Conservation (phyloP, 2,113 vertebrate genomes). For the Colinus virginianus region DNA sequence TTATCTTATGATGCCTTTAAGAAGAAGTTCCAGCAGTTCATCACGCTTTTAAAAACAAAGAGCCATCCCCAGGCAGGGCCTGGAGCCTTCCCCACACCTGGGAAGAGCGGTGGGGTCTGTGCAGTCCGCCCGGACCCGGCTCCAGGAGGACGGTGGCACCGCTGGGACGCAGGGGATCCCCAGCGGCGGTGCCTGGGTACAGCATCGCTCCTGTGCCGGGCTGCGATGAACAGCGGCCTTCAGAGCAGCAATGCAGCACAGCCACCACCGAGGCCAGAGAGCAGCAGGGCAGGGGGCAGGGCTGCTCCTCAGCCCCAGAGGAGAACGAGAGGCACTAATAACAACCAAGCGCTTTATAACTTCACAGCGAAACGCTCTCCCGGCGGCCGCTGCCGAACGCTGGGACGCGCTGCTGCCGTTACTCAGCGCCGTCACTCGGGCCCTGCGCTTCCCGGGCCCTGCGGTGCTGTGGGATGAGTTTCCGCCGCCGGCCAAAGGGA, state of each 20-base stretch:
- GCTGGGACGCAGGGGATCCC: not conserved
- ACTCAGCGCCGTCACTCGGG: not conserved
- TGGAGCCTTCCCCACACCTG: not conserved
- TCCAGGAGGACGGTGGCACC: rapidly evolving
- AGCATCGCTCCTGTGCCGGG: not conserved
- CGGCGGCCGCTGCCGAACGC: not conserved
- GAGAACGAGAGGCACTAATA: not conserved
- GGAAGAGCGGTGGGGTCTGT: rapidly evolving
- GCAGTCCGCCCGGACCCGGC: not conserved
- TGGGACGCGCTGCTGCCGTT: not conserved
- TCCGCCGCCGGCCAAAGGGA: not conserved
- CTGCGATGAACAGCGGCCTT: not conserved
- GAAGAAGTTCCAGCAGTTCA: not conserved
- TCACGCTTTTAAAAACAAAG: not conserved
- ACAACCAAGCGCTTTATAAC: not conserved
- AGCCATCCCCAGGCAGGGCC: not conserved
- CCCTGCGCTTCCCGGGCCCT: rapidly evolving
- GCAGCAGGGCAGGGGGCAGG: not conserved
- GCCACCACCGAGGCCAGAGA: rapidly evolving
- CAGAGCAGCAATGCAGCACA: rapidly evolving
- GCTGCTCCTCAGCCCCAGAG: not conserved
- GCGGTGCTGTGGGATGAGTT: not conserved
- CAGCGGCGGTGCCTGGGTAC: not conserved
- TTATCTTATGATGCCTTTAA: constrained; percentile 23
- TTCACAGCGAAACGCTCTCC: not conserved